Evolutionary conservation across 2,113 vertebrate genomes (phyloP), one percentile per base, ranked within the genome.

Genomic region (Sciurus niger): DNA sequence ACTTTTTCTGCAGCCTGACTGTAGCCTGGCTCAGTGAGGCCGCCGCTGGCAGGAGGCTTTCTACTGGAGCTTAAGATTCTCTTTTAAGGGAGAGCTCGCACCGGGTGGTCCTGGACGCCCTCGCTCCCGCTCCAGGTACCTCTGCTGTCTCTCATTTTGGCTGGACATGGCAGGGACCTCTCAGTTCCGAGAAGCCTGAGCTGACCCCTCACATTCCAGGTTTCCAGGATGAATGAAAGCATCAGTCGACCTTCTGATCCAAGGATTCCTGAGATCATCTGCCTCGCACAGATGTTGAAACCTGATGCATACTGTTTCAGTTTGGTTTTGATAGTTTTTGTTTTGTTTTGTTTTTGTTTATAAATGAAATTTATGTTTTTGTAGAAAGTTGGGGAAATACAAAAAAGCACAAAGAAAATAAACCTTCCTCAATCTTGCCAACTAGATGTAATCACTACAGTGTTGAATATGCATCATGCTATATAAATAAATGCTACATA

Each of bases 281-380:
- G 67, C 72, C 18, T 90, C 46, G 37, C 43, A 2, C 4, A 74
- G 30, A 65, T 24, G 34, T 88, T 16, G 28, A 93, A 40, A 32
- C 80, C 78, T 91, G 84, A 91, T 68, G 18, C 25, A 72, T 77
- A 32, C 11, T 84, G 48, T 74, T 93, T 82, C 6, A 2, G 37
- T 84, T 84, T 91, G 76, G 17, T 46, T 82, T 24, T 4, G 28
- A 68, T 73, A 7, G 1, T 20, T 20, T 60, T 63, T 63, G 24
- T 58, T 58, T 58, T 46, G 22, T 17, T 84, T 95, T 58, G 25
- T 68, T 94, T 60, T 18, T 63, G 24, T 37, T 83, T 87, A 12
- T 28, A 93, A 95, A 37, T 86, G 9, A 89, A 90, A 91, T 87
- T 34, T 86, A 20, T 90, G 20, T 80, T 34, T 85, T 84, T 86